Evolutionary conservation across 2,113 vertebrate genomes (phyloP), one percentile per base, ranked within the genome.

Genomic region (Taurulus bubalis): DNA sequence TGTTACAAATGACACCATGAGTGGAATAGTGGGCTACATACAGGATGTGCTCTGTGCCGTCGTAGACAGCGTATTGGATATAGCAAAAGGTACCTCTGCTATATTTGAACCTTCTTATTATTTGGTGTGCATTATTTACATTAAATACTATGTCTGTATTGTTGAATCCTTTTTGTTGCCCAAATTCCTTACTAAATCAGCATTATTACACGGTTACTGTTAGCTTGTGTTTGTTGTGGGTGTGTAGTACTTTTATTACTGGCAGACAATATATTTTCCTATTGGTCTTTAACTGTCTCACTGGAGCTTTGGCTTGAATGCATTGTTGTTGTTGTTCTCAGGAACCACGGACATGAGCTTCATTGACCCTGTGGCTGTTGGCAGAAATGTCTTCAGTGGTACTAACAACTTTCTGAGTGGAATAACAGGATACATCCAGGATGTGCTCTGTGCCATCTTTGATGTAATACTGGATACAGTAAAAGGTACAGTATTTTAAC

Each of bases 331-430:
- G 64, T 71, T 73, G 11, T 83, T 38, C 74, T 71, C 80, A 92
- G 92, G 89, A 88, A 75, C 70, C 62, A 79, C 63, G 66, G 90
- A 90, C 40, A 6, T 91, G 51, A 92, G 87, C 84, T 91, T 77
- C 69, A 77, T 89, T 66, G 91, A 93, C 56, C 92, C 92, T 0
- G 90, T 93, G 84, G 81, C 71, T 24, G 58, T 87, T 47, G 90
- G 92, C 67, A 85, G 92, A 65, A 80, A 82, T 65, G 36, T 34
- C 77, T 92, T 92, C 79, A 79, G 1, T 56, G 67, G 82, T 75
- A 55, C 26, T 62, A 90, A 93, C 70, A 84, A 87, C 63, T 80
- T 85, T 85, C 72, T 90, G 67, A 83, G 80, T 71, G 86, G 85
- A 77, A 53, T 88, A 72, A 26, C 77, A 26, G 80, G 55, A 75